Percentiles rank a stretch among this genome's conserved stretches.
Conservation (phyloP, 2,888 invertebrate species). For the Drosophila niveifrons region DNA sequence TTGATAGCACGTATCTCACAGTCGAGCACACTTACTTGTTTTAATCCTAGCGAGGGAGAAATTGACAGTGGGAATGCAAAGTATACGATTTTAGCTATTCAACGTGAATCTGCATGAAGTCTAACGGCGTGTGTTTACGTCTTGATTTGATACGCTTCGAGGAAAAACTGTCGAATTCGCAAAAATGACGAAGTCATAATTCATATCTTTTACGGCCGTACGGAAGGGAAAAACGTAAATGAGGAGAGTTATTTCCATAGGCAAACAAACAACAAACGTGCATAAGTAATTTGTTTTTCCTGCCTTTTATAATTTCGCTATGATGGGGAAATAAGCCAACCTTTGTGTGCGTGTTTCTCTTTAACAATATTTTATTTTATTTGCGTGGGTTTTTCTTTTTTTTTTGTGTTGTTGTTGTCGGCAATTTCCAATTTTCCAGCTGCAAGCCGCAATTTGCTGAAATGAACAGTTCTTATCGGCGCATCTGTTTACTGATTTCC, state of each 20-base stretch:
- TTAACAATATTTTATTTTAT: constrained; percentile 33
- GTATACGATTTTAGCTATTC: constrained; percentile 43
- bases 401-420: background rate
- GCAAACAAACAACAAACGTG: constrained; percentile 43
- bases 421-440: constrained; percentile 23
- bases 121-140: constrained; percentile 37
- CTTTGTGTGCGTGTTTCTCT: background rate
- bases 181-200: constrained; percentile 72
- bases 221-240: constrained; percentile 14
- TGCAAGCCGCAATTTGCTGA: constrained; percentile 41
- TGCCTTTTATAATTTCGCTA: constrained; percentile 4
- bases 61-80: background rate
- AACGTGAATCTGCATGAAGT: constrained; percentile 27
- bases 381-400: background rate
- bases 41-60: background rate
- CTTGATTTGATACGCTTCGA: constrained; percentile 52
- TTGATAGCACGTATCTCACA: no score
- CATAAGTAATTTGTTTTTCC: constrained; percentile 54
- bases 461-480: constrained; percentile 39
- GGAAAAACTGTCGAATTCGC: constrained; percentile 70
- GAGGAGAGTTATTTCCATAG: constrained; percentile 36
- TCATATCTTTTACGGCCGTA: constrained; percentile 41
- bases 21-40: no score
- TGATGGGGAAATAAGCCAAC: background rate
- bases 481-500: constrained; percentile 32